Percentiles rank a stretch among this genome's conserved stretches.
These are phyloP conservation scores for Choloepus hoffmanni DNA, from an alignment of 2,113 vertebrate genomes.

Conservation along the genomic window DNA sequence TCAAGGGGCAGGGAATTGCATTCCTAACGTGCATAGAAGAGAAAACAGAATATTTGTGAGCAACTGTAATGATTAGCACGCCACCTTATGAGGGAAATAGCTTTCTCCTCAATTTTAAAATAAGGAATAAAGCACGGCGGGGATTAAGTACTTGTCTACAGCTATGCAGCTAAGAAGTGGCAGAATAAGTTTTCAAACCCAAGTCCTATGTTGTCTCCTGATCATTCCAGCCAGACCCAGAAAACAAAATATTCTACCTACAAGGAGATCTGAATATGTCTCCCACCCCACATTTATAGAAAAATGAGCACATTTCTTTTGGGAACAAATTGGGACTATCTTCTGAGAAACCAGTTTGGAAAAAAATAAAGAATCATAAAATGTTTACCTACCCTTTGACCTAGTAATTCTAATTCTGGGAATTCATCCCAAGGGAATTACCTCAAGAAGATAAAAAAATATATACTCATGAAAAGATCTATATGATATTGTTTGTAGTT, in stretches of 20 bases:
- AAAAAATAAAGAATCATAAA: conserved; percentile 71
- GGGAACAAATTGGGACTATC: conserved; percentile 66
- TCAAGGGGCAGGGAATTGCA: background rate
- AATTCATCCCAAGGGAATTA: conserved; percentile 67
- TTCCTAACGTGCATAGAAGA: background rate
- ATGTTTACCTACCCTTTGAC: conserved; percentile 79
- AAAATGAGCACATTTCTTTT: conserved; percentile 66
- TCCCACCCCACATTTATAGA: conserved; percentile 42
- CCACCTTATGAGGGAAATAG: background rate
- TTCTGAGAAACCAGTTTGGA: conserved; percentile 76
- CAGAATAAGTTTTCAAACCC: conserved; percentile 27
- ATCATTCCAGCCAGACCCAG: background rate
- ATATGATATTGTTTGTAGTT: conserved; percentile 49
- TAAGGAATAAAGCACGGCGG: background rate
- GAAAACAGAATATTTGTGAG: background rate
- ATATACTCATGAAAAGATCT: conserved; percentile 34
- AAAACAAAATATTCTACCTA: conserved; percentile 56
- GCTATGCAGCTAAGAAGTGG: background rate
- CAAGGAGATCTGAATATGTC: conserved; percentile 13
- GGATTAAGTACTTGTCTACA: background rate
- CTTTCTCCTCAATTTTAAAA: conserved; percentile 23
- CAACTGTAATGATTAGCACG: background rate
- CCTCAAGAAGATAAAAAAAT: conserved; percentile 47
- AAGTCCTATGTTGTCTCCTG: background rate
- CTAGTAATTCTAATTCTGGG: conserved; percentile 63